Evolutionary conservation across 2,797 vertebrate genomes (phyloP).

Genomic region (Psittacula echo): DNA sequence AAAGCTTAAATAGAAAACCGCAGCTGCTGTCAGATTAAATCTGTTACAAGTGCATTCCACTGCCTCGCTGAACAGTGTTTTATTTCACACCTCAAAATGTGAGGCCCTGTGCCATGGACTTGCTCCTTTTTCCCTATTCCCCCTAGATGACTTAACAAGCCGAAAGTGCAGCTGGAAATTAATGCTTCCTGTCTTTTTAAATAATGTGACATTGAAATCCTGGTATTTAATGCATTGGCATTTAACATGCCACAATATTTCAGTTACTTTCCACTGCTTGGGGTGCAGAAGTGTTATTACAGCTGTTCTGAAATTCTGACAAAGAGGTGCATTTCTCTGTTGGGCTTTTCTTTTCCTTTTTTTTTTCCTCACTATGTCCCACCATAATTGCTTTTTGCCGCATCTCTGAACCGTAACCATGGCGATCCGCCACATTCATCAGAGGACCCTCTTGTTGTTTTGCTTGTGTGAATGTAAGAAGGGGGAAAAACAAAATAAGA

Average conservation of each 20-base stretch:
- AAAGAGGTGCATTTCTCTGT: constrained; percentile 84
- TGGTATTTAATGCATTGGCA: constrained; percentile 79
- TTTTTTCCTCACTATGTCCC: constrained; percentile 68
- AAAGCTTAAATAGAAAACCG: constrained; percentile 59
- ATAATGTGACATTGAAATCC: constrained; percentile 82
- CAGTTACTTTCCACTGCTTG: constrained; percentile 83
- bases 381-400: constrained; percentile 87
- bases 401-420: constrained; percentile 88
- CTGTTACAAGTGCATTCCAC: constrained; percentile 56
- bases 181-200: constrained; percentile 84
- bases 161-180: constrained; percentile 80
- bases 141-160: constrained; percentile 73
- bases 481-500: background rate
- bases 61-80: constrained; percentile 57
- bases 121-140: constrained; percentile 56
- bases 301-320: constrained; percentile 88
- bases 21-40: constrained; percentile 72
- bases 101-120: constrained; percentile 61
- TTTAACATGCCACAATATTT: constrained; percentile 84
- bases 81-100: constrained; percentile 66
- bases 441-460: constrained; percentile 86
- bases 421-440: constrained; percentile 84
- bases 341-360: constrained; percentile 26
- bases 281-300: constrained; percentile 84
- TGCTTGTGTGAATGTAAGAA: constrained; percentile 76